Conservation (phyloP, 2,888 invertebrate species). For the Labia minor region DNA sequence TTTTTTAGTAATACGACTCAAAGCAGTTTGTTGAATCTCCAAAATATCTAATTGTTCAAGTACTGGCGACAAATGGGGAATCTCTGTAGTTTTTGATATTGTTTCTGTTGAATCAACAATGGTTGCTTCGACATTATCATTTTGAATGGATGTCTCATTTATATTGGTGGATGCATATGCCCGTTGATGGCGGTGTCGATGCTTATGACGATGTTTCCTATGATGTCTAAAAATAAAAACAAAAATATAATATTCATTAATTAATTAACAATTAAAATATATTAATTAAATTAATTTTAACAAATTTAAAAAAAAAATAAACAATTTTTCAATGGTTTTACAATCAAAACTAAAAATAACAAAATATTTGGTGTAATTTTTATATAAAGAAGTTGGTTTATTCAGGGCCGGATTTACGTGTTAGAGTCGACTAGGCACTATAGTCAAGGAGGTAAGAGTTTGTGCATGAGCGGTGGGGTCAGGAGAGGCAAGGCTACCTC, state of each 20-base stretch:
- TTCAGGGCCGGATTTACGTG: too few relatives aligned
- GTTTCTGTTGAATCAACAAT: neutral
- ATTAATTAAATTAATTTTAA: too few relatives aligned
- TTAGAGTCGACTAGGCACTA: too few relatives aligned
- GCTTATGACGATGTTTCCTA: slow-evolving; percentile 65
- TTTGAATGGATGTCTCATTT: neutral
- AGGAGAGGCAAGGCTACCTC: too few relatives aligned
- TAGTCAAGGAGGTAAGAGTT: too few relatives aligned
- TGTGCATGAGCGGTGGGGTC: too few relatives aligned
- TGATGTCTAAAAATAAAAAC: slow-evolving; percentile 38
- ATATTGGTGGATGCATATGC: neutral
- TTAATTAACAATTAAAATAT: neutral
- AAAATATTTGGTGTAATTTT: too few relatives aligned
- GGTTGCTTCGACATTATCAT: neutral
- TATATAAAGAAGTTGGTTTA: too few relatives aligned
- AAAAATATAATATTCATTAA: too few relatives aligned
- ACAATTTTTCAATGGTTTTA: too few relatives aligned
- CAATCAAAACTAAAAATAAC: too few relatives aligned
- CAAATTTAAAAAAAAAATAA: too few relatives aligned
- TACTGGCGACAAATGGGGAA: slow-evolving; percentile 22
- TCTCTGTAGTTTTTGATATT: neutral
- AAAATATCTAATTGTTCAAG: slow-evolving; percentile 25
- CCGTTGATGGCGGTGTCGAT: slow-evolving; percentile 66
- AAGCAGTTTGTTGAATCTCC: slow-evolving; percentile 25
- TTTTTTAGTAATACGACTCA: slow-evolving; percentile 20